These are phyloP conservation scores for Elaphurus davidianus DNA, from an alignment of 2,113 vertebrate species.

Conservation along the genomic window DNA sequence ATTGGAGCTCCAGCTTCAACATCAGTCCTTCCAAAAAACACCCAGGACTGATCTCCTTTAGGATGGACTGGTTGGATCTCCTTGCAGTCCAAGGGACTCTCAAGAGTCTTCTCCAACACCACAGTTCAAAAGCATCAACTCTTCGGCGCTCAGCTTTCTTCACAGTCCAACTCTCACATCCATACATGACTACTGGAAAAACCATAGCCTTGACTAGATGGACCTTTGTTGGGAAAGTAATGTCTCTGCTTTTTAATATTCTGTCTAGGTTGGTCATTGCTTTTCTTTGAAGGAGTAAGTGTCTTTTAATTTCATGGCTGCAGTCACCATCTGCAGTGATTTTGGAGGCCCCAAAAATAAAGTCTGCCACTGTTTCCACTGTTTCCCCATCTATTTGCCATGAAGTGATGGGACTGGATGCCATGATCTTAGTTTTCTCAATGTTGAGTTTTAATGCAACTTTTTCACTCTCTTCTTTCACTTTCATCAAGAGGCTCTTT, in stretches of 20 bases:
- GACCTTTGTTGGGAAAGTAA: not conserved
- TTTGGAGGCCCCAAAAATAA: not conserved
- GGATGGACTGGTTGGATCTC: not conserved
- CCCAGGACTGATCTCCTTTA: not conserved
- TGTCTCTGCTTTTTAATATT: not conserved
- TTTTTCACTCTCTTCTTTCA: not conserved
- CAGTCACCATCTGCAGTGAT: not conserved
- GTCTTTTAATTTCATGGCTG: not conserved
- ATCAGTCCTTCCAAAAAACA: not conserved
- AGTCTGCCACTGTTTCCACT: not conserved
- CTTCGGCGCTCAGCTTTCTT: not conserved
- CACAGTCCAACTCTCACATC: not conserved
- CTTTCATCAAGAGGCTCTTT: not conserved
- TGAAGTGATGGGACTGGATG: not conserved
- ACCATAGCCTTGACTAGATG: not conserved
- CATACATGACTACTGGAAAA: not conserved
- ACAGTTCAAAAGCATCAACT: not conserved
- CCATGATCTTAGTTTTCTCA: not conserved
- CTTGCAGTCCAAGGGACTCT: not conserved
- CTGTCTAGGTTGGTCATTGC: not conserved
- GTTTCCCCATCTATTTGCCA: not conserved
- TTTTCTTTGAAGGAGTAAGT: not conserved
- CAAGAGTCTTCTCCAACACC: not conserved
- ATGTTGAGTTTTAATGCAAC: not conserved
- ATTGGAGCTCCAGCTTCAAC: not conserved